phyloP scores from a whole-genome alignment of 2,888 invertebrate species.

The Drosophila nr. fundita region DNA sequence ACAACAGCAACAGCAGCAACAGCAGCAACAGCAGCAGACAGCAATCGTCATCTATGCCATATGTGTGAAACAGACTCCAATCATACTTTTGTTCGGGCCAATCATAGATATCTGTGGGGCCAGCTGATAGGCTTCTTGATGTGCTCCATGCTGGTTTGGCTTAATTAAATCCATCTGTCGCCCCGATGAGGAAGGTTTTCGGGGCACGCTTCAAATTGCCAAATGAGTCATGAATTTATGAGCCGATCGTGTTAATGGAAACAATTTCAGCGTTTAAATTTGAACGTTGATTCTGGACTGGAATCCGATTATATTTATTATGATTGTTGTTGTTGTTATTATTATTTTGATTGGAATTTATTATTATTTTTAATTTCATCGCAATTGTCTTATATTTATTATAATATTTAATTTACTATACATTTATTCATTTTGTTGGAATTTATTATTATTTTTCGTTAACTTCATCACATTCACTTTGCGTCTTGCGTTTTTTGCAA shows the following conservation, averaged over 20 bases:
- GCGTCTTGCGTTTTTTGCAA: conserved; percentile 43
- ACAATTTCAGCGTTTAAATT: no score
- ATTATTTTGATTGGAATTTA: not conserved
- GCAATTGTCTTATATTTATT: no score
- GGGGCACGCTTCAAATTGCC: not conserved
- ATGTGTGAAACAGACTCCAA: conserved; percentile 16
- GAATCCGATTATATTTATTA: not conserved
- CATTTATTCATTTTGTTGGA: not conserved
- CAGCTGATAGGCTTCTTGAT: conserved; percentile 2
- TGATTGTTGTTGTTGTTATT: not conserved
- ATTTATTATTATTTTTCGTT: not conserved
- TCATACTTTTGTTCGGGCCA: conserved; percentile 4
- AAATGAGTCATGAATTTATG: not conserved
- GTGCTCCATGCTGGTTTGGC: conserved; percentile 10
- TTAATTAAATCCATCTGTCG: conserved; percentile 24
- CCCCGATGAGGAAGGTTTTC: not conserved
- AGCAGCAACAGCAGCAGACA: not conserved
- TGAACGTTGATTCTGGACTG: no score
- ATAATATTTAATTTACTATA: no score
- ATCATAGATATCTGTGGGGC: not conserved
- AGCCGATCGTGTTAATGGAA: not conserved
- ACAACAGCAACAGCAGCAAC: conserved; percentile 27
- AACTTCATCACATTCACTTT: conserved; percentile 45
- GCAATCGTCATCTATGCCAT: conserved; percentile 26
- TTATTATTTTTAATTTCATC: no score